phyloP scores from a whole-genome alignment of 2,888 invertebrate species.

The Phyllotreta striolata region DNA sequence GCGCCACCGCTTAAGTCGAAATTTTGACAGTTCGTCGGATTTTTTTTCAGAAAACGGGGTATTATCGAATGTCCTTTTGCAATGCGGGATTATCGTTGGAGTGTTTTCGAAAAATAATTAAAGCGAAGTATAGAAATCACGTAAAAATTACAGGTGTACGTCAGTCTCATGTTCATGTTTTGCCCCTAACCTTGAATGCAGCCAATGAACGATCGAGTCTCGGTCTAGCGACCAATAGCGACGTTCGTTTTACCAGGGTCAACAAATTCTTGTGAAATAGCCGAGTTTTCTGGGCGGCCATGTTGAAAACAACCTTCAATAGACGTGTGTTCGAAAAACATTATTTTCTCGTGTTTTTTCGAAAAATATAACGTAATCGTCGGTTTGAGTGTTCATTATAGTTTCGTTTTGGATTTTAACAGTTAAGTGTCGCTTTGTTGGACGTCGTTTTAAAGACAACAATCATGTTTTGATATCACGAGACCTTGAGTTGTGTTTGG shows the following conservation, averaged over 20 bases:
- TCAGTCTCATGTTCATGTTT: conserved; percentile 57
- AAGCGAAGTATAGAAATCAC: conserved; percentile 10
- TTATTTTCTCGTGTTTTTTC: conserved; percentile 54
- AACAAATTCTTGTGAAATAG: conserved; percentile 64
- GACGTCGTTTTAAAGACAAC: conserved; percentile 48
- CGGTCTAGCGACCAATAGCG: conserved; percentile 58
- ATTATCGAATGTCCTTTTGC: not conserved
- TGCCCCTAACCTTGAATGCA: conserved; percentile 63
- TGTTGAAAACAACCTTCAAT: conserved; percentile 63
- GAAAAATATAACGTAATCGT: conserved; percentile 44
- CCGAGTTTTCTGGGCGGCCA: conserved; percentile 63
- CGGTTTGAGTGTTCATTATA: conserved; percentile 45
- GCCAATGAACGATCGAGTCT: conserved; percentile 58
- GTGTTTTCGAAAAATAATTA: not conserved
- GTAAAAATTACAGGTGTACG: conserved; percentile 58
- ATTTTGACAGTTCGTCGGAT: too few species aligned
- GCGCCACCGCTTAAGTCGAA: conserved; percentile 3
- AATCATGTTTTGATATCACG: conserved; percentile 57
- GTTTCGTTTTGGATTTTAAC: conserved; percentile 43
- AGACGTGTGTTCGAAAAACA: conserved; percentile 60
- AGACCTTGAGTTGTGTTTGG: conserved; percentile 62
- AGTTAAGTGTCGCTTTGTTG: conserved; percentile 48
- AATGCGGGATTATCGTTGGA: not conserved
- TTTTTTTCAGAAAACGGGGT: too few species aligned
- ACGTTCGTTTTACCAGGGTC: conserved; percentile 60